These are phyloP conservation scores for Halocynthia roretzi DNA, from an alignment of 23 tunicate genomes.

Conservation along the genomic window DNA sequence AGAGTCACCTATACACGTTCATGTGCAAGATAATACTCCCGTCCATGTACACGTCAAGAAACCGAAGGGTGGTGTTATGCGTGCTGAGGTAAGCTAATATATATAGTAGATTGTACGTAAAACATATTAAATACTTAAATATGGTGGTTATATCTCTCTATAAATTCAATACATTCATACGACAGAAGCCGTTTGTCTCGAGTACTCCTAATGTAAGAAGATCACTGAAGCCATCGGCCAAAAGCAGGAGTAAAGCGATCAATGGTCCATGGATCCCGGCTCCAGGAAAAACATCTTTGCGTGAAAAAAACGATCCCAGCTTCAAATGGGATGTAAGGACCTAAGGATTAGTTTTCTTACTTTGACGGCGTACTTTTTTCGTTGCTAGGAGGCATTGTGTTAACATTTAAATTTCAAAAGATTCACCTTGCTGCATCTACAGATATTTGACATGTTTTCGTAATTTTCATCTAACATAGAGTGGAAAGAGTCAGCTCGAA, in stretches of 20 bases:
- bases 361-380: too few species aligned
- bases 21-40: conserved; percentile 81
- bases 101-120: too few species aligned
- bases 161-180: not conserved
- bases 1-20: conserved; percentile 71
- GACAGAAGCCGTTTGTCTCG: too few species aligned
- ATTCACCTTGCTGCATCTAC: not conserved
- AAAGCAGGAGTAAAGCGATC: conserved; percentile 28
- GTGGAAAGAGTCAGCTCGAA: conserved; percentile 51
- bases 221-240: conserved; percentile 34
- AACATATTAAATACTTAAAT: too few species aligned
- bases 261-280: conserved; percentile 92
- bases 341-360: not conserved
- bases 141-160: not conserved
- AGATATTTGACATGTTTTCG: too few species aligned
- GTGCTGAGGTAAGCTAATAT: too few species aligned
- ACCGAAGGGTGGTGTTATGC: conserved; percentile 40
- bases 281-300: conserved; percentile 69
- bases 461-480: conserved; percentile 8
- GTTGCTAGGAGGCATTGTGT: not conserved
- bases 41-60: conserved; percentile 77
- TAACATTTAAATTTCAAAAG: not conserved
- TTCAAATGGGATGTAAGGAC: conserved; percentile 79
- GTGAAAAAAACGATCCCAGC: conserved; percentile 36
- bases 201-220: not conserved